Conservation (phyloP, 2,888 invertebrate genomes). For the Notodonta ziczac region DNA sequence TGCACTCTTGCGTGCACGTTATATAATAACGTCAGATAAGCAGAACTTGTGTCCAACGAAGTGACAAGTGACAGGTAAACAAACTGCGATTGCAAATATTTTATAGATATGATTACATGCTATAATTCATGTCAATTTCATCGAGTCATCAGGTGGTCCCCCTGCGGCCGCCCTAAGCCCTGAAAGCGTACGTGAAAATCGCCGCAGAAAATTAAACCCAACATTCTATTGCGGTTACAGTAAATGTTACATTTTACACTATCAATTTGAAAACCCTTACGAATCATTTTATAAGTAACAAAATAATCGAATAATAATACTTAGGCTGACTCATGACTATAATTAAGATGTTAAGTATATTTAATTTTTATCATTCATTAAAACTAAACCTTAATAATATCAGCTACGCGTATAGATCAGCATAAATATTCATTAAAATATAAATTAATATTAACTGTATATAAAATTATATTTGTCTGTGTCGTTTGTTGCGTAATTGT, state of each 20-base stretch:
- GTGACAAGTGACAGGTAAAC: constrained; percentile 14
- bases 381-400: constrained; percentile 74
- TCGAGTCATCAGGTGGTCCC: constrained; percentile 33
- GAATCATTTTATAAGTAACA: constrained; percentile 44
- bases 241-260: constrained; percentile 43
- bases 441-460: constrained; percentile 55
- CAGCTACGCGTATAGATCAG: constrained; percentile 65
- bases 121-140: constrained; percentile 17
- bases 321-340: constrained; percentile 69
- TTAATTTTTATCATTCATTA: constrained; percentile 48
- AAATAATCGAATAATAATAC: constrained; percentile 65
- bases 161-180: constrained; percentile 32
- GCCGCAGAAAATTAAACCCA: constrained; percentile 23
- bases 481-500: constrained; percentile 69
- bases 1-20: constrained; percentile 39
- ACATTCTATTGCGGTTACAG: constrained; percentile 29
- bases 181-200: constrained; percentile 15
- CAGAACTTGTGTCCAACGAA: constrained; percentile 23
- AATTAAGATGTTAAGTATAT: constrained; percentile 50
- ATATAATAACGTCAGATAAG: constrained; percentile 15
- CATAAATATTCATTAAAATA: constrained; percentile 57
- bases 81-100: constrained; percentile 17
- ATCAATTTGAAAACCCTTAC: constrained; percentile 42
- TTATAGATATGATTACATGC: constrained; percentile 12
- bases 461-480: constrained; percentile 54